Conservation (phyloP, 1,140 invertebrate genomes). For the Gryon sp. region DNA sequence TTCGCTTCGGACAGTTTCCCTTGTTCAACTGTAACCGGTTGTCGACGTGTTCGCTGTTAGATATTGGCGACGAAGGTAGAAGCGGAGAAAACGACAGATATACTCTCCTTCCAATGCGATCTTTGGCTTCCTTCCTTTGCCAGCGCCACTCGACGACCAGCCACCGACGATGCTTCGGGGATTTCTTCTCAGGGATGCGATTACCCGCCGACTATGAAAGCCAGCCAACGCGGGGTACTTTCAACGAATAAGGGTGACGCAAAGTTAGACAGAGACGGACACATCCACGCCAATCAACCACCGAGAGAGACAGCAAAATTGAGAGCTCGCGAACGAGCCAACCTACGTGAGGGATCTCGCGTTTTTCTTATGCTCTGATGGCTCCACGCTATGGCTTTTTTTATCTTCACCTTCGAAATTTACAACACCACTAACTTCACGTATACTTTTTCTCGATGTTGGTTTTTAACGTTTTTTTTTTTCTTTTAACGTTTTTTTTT, state of each 20-base stretch:
- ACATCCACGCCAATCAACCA: too few relatives aligned
- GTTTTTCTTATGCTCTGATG: constrained; percentile 23
- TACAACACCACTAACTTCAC: too few relatives aligned
- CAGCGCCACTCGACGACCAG: constrained; percentile 38
- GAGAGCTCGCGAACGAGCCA: constrained; percentile 23
- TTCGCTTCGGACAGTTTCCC: constrained; percentile 45
- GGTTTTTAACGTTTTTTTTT: too few relatives aligned
- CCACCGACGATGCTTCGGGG: constrained; percentile 61
- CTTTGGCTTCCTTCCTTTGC: constrained; percentile 47
- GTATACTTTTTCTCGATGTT: too few relatives aligned
- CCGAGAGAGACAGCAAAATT: constrained; percentile 4
- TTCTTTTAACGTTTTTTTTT: too few relatives aligned
- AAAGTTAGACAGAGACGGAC: too few relatives aligned
- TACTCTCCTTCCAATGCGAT: constrained; percentile 39
- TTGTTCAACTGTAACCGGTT: constrained; percentile 49
- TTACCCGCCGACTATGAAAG: constrained; percentile 47
- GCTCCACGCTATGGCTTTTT: constrained; percentile 27
- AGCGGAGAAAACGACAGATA: constrained; percentile 36
- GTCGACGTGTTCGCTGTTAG: constrained; percentile 41
- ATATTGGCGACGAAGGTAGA: constrained; percentile 43
- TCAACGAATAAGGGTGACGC: too few relatives aligned
- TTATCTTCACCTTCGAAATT: constrained; percentile 18
- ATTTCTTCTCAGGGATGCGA: constrained; percentile 60
- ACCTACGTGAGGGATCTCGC: constrained; percentile 32
- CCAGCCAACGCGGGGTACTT: constrained; percentile 5